Evolutionary conservation across 2,888 invertebrate genomes (phyloP).

Genomic region (Gymnocheta viridis): DNA sequence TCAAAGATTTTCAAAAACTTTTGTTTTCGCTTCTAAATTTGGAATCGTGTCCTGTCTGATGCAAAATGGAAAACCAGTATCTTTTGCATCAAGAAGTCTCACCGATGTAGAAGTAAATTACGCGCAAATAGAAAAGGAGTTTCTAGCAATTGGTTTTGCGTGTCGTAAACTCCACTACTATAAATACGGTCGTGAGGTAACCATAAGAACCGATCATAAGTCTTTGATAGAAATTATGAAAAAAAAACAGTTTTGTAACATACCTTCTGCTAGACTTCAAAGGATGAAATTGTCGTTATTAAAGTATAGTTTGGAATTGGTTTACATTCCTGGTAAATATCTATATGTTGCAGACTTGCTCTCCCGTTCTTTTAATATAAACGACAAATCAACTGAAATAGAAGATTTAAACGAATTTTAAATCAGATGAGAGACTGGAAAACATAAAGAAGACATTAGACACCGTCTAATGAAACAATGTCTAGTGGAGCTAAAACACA

Average conservation of each 20-base stretch:
- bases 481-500: conserved; percentile 28
- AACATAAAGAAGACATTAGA: conserved; percentile 15
- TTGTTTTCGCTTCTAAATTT: conserved; percentile 70
- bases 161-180: conserved; percentile 78
- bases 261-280: conserved; percentile 73
- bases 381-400: conserved; percentile 24
- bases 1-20: no score
- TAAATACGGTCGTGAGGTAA: conserved; percentile 74
- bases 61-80: conserved; percentile 75
- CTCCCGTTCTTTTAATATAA: conserved; percentile 25
- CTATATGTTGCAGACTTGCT: conserved; percentile 66
- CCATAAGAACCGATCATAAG: conserved; percentile 75
- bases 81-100: conserved; percentile 77
- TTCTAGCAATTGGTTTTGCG: conserved; percentile 76
- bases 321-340: conserved; percentile 59
- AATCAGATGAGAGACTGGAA: conserved; percentile 58
- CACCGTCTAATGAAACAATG: neutral
- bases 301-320: conserved; percentile 70
- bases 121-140: conserved; percentile 80
- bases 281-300: conserved; percentile 73
- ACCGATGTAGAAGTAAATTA: no score
- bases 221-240: conserved; percentile 74
- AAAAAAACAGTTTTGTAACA: conserved; percentile 73
- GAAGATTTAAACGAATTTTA: conserved; percentile 35
- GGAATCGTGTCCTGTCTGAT: conserved; percentile 72